phyloP scores from a whole-genome alignment of 2,888 invertebrate genomes.

The Yponomeuta sedellus region DNA sequence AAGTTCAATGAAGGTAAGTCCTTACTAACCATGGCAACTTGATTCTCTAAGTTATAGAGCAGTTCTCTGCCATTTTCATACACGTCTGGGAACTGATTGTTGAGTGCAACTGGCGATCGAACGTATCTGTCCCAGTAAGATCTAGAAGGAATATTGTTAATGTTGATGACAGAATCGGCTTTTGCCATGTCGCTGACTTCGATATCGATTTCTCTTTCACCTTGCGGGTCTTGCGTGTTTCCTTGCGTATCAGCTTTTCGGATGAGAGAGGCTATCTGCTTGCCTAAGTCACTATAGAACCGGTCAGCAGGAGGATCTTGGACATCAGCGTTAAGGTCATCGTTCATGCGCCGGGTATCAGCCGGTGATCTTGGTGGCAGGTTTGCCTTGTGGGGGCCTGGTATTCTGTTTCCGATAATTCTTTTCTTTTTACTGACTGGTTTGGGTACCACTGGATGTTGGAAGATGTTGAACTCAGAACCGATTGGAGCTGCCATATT shows the following conservation, averaged over 20 bases:
- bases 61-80: constrained; percentile 44
- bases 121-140: constrained; percentile 63
- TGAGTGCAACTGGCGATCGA: constrained; percentile 44
- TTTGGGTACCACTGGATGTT: constrained; percentile 25
- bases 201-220: constrained; percentile 37
- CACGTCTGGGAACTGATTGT: not conserved
- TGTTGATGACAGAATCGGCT: constrained; percentile 33
- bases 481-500: not conserved
- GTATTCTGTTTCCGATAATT: constrained; percentile 20
- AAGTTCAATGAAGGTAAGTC: constrained; percentile 40
- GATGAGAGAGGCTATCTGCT: constrained; percentile 60
- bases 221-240: constrained; percentile 38
- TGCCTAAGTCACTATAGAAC: constrained; percentile 55
- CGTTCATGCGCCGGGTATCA: not conserved
- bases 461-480: constrained; percentile 12
- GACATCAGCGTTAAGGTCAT: constrained; percentile 11
- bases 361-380: constrained; percentile 6
- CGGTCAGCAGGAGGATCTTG: constrained; percentile 34
- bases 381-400: constrained; percentile 1
- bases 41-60: constrained; percentile 54
- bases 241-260: constrained; percentile 41
- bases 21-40: constrained; percentile 44
- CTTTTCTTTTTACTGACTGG: not conserved
- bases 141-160: constrained; percentile 39
- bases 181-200: constrained; percentile 33